Evolutionary conservation across 1,140 invertebrate species (phyloP).

Genomic region (Drosophila arawakana): DNA sequence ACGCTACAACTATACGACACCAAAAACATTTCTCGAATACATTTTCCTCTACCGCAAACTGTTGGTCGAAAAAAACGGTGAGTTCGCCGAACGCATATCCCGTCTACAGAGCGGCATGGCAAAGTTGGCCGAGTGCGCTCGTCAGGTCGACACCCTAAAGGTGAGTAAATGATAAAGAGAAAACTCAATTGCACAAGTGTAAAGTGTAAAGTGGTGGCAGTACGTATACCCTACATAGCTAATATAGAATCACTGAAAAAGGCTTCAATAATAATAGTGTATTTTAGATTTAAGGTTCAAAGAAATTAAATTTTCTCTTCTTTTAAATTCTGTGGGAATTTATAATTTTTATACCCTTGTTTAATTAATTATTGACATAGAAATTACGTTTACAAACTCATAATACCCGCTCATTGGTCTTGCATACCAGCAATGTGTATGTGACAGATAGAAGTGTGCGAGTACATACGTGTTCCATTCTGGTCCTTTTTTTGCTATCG

Average conservation of each 20-base stretch:
- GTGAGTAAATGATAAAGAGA: conserved; percentile 74
- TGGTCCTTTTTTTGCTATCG: conserved; percentile 17
- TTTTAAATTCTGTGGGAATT: too few relatives aligned
- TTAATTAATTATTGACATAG: not conserved
- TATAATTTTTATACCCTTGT: too few relatives aligned
- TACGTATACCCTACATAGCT: too few relatives aligned
- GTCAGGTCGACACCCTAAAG: conserved; percentile 89
- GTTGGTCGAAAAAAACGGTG: conserved; percentile 90
- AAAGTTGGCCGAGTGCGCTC: conserved; percentile 93
- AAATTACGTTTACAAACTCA: conserved; percentile 3
- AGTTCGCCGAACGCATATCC: conserved; percentile 90
- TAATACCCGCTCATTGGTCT: not conserved
- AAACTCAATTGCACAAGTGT: too few relatives aligned
- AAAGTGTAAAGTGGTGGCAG: too few relatives aligned
- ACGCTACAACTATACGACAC: conserved; percentile 98
- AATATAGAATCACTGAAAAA: too few relatives aligned
- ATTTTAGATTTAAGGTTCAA: too few relatives aligned
- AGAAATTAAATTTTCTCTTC: too few relatives aligned
- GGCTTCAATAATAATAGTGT: too few relatives aligned
- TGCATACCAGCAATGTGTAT: conserved; percentile 34
- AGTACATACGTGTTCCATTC: not conserved
- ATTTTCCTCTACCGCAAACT: conserved; percentile 95
- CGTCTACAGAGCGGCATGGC: conserved; percentile 95
- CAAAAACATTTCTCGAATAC: conserved; percentile 97
- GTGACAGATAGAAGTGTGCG: conserved; percentile 28